Evolutionary conservation across 2,888 invertebrate species (phyloP), one percentile per base, ranked within the genome.

Genomic region (Cyrtodaria siliqua): DNA sequence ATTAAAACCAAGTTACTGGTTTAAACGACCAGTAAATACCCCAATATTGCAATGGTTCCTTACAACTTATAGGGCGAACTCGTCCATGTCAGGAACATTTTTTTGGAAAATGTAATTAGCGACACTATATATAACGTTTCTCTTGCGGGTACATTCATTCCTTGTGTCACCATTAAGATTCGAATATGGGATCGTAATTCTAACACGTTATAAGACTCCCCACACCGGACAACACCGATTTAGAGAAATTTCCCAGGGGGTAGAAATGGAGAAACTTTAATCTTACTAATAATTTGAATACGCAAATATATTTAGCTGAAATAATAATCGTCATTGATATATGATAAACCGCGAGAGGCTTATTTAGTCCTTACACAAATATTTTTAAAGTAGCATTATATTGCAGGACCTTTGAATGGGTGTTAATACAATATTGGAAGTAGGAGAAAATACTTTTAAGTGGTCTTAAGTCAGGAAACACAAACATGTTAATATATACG

Each of bases 281-380:
- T 44, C 44, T 44, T 9, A 44, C n/a, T 44, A 18, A 44, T 44
- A 44, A 44, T 44, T 44, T 44, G 44, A 44, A 44, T 44, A 44
- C 4, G 44, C 44, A 44, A 44, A 44, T 44, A 44, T 44, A 44
- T 44, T 16, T 44, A 9, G 44, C 9, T 44, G 44, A 44, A 44
- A 44, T 44, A 44, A 44, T 44, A 44, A 6, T 16, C n/a, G 4
- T 44, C 44, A 44, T 44, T 44, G 44, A 44, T 44, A 16, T 44
- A 44, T 20, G 16, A 44, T 44, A 6, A 20, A 4, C 16, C 44
- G 20, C 9, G 8, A 16, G 44, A 44, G n/a, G 20, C 44, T 44
- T 44, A 6, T 20, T 44, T 20, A 44, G 44, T 20, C 44, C 44
- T 44, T 44, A 44, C 3, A 16, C 4, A 18, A 44, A 44, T 44